A percentile compares a stretch with the other conserved stretches of the same genome.
Conservation (phyloP, 2,113 vertebrate species). For the Junco hyemalis region DNA sequence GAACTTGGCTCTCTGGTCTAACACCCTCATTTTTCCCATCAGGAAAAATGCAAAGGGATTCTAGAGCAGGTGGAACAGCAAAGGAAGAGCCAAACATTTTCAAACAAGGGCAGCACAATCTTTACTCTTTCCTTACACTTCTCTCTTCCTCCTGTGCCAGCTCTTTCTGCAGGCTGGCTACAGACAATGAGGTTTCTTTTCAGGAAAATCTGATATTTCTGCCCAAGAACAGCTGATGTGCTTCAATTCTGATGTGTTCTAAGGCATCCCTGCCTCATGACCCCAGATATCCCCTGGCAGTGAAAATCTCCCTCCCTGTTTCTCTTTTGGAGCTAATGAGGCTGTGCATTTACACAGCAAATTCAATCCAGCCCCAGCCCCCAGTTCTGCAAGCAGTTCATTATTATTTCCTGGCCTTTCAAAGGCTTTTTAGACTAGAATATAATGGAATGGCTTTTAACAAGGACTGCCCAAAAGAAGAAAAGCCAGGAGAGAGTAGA, state of each 20-base stretch:
- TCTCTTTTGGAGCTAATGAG: conserved; percentile 15
- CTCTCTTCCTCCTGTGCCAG: not conserved
- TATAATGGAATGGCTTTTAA: conserved; percentile 27
- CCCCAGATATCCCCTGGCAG: conserved; percentile 21
- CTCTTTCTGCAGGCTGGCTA: not conserved
- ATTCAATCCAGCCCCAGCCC: not conserved
- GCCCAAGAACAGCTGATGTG: not conserved
- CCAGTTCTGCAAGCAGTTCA: not conserved
- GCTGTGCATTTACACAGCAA: conserved; percentile 45
- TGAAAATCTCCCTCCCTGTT: not conserved
- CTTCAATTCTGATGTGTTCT: not conserved
- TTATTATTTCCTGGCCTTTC: conserved; percentile 43
- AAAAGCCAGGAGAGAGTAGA: not conserved
- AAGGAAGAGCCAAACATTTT: not conserved
- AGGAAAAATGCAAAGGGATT: not conserved
- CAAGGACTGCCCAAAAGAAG: not conserved
- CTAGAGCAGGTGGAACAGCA: not conserved
- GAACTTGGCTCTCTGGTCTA: not conserved
- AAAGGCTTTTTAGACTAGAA: conserved; percentile 8
- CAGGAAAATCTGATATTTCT: not conserved
- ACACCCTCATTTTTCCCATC: not conserved
- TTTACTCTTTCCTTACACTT: not conserved
- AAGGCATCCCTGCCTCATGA: not conserved
- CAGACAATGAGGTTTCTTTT: not conserved
- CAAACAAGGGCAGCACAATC: not conserved